Evolutionary conservation across 2,113 vertebrate species (phyloP).

Genomic region (Halcyon malimbica): DNA sequence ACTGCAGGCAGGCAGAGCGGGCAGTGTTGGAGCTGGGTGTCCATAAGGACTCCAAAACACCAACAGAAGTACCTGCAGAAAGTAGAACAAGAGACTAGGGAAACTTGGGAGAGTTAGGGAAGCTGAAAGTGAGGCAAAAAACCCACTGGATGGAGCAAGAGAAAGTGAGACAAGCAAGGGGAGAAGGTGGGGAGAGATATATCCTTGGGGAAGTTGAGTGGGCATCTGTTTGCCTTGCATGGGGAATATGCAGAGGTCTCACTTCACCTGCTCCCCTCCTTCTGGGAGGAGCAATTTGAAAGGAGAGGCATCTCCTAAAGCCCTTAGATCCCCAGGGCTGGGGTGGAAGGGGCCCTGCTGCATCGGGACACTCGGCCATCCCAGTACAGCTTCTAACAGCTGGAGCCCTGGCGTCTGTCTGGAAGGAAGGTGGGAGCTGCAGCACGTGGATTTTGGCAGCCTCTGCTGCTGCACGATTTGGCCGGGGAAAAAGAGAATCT

Average conservation of each 20-base stretch:
- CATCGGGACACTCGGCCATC: fast-evolving
- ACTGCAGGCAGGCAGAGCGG: background rate
- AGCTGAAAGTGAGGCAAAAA: background rate
- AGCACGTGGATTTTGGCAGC: background rate
- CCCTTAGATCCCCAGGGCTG: background rate
- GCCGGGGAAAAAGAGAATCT: background rate
- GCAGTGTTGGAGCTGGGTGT: background rate
- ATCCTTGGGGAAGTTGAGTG: background rate
- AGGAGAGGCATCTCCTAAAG: background rate
- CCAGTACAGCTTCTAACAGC: background rate
- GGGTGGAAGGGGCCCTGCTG: background rate
- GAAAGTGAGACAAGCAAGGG: background rate
- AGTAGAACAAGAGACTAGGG: background rate
- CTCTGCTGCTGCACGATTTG: background rate
- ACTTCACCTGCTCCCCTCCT: background rate
- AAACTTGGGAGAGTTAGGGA: background rate
- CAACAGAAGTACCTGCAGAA: background rate
- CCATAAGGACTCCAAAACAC: background rate
- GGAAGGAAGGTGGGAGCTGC: background rate
- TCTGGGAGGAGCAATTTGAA: background rate
- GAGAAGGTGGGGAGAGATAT: background rate
- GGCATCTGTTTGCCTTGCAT: background rate
- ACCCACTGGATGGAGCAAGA: background rate
- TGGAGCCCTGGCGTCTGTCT: background rate
- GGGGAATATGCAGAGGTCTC: background rate